Evolutionary conservation across 2,797 vertebrate genomes (phyloP).

Genomic region (Rousettus madagascariensis): DNA sequence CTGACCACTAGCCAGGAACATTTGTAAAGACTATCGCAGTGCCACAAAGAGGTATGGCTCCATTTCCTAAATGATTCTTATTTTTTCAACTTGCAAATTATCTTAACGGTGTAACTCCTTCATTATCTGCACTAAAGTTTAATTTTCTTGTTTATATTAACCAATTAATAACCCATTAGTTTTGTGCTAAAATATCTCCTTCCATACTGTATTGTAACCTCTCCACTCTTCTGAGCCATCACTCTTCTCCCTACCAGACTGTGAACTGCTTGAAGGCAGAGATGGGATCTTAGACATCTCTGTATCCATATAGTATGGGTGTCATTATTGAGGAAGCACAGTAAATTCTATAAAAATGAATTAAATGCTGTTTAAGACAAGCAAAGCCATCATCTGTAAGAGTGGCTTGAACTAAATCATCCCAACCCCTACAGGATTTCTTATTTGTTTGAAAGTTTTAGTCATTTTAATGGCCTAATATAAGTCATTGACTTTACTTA

Average conservation of each 20-base stretch:
- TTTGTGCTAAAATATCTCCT: slow-evolving; percentile 32
- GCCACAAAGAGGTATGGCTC: slow-evolving; percentile 58
- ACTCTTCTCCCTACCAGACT: not conserved
- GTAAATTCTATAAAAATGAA: slow-evolving; percentile 26
- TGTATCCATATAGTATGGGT: not conserved
- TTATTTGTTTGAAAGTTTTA: slow-evolving; percentile 17
- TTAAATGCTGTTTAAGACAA: slow-evolving; percentile 37
- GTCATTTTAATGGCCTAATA: not conserved
- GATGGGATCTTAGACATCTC: not conserved
- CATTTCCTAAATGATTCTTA: slow-evolving; percentile 36
- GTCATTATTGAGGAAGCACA: not conserved
- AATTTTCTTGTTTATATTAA: slow-evolving; percentile 34
- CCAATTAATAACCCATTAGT: not conserved
- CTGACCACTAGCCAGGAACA: slow-evolving; percentile 7
- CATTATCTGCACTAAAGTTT: slow-evolving; percentile 26
- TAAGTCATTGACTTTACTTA: not conserved
- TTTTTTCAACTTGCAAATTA: slow-evolving; percentile 19
- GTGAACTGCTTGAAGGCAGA: not conserved
- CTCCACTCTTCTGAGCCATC: not conserved
- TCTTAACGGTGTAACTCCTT: slow-evolving; percentile 38
- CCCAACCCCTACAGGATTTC: not conserved
- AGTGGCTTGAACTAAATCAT: not conserved
- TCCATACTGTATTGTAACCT: not conserved
- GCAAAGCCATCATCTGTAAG: slow-evolving; percentile 15
- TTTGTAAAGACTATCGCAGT: not conserved